phyloP scores from a whole-genome alignment of 2,888 invertebrate species.

The Argyresthia goedartella region DNA sequence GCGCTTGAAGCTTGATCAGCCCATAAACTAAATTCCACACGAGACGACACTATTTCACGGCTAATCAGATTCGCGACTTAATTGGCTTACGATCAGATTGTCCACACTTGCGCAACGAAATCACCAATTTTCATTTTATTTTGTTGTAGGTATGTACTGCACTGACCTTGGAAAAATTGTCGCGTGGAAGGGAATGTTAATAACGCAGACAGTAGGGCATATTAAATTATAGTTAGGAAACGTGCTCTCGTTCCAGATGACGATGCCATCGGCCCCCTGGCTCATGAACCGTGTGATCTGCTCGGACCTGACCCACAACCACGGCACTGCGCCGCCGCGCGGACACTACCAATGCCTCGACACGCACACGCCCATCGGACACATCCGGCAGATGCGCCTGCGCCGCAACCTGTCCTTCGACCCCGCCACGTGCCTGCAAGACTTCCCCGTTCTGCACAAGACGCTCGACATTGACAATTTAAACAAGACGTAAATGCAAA shows the following conservation, averaged over 20 bases:
- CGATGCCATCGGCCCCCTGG: constrained; percentile 45
- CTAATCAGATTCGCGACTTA: too few species aligned
- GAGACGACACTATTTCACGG: too few species aligned
- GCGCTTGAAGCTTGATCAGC: too few species aligned
- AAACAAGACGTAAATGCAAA: neutral
- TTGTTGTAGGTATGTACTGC: too few species aligned
- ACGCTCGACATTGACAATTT: neutral
- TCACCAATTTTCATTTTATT: too few species aligned
- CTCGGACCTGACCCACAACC: constrained; percentile 55
- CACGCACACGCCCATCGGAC: constrained; percentile 56
- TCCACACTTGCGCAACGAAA: too few species aligned
- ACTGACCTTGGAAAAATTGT: too few species aligned
- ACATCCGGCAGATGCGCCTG: constrained; percentile 46
- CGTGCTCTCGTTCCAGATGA: constrained; percentile 32
- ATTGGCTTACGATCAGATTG: too few species aligned
- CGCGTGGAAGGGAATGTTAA: too few species aligned
- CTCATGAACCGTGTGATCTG: constrained; percentile 54
- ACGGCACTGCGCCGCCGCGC: constrained; percentile 51
- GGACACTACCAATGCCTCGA: constrained; percentile 58
- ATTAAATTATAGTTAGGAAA: too few species aligned
- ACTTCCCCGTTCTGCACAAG: constrained; percentile 25
- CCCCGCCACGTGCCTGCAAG: constrained; percentile 44
- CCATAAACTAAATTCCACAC: too few species aligned
- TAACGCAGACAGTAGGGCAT: too few species aligned
- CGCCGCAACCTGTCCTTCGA: constrained; percentile 52